Percentiles rank a stretch among this genome's conserved stretches.
phyloP scores from a whole-genome alignment of 2,888 invertebrate genomes.

The Xanthia togata region DNA sequence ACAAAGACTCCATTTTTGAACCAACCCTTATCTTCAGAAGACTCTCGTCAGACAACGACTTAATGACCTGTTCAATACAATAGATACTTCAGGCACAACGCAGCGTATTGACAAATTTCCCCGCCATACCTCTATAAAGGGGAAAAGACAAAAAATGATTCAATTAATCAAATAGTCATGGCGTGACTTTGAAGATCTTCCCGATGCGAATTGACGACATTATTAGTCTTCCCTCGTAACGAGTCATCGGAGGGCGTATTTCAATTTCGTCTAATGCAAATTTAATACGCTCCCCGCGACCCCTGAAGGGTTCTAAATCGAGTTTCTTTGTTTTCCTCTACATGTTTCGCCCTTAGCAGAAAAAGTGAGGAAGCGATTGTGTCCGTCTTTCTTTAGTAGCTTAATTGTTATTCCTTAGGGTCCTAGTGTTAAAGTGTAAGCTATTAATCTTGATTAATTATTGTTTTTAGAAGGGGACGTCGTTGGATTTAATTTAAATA shows the following conservation, averaged over 20 bases:
- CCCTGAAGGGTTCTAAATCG: slow-evolving; percentile 84
- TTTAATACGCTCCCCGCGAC: slow-evolving; percentile 87
- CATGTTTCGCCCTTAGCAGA: slow-evolving; percentile 62
- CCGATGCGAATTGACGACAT: slow-evolving; percentile 86
- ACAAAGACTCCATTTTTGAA: slow-evolving; percentile 18
- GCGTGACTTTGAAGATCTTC: slow-evolving; percentile 86
- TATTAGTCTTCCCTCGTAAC: slow-evolving; percentile 88
- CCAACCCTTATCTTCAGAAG: slow-evolving; percentile 15
- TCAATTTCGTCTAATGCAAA: slow-evolving; percentile 90
- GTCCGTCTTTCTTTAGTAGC: slow-evolving; percentile 63
- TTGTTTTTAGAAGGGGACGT: slow-evolving; percentile 73
- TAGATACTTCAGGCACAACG: slow-evolving; percentile 61
- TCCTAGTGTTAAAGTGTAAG: slow-evolving; percentile 81
- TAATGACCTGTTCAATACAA: slow-evolving; percentile 58
- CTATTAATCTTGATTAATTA: slow-evolving; percentile 87
- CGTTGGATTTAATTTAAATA: slow-evolving; percentile 69
- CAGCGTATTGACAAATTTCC: slow-evolving; percentile 73
- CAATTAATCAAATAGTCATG: slow-evolving; percentile 89
- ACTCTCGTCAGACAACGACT: slow-evolving; percentile 20
- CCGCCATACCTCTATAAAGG: slow-evolving; percentile 65
- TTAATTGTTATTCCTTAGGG: slow-evolving; percentile 83
- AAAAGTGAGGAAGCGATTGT: slow-evolving; percentile 62
- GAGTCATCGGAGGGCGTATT: slow-evolving; percentile 88
- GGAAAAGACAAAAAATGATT: slow-evolving; percentile 84
- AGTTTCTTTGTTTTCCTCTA: slow-evolving; percentile 86